Conservation (phyloP, 2,888 invertebrate genomes). For the Tinea semifulvella region DNA sequence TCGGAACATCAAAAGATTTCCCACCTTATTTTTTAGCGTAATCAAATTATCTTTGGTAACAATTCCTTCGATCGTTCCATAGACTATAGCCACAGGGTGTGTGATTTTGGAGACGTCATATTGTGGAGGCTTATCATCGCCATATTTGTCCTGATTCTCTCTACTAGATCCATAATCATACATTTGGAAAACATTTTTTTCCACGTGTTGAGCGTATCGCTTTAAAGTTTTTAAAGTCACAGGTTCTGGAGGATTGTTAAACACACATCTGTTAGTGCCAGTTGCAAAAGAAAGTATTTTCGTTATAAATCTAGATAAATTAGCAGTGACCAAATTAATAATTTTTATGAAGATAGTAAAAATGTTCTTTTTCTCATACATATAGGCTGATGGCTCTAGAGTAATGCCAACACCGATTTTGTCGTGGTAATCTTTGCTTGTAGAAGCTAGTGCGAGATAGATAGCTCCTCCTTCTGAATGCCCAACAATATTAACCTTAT, state of each 20-base stretch:
- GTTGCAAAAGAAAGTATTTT: too few species aligned
- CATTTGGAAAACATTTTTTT: not conserved
- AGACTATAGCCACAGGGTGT: not conserved
- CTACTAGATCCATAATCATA: not conserved
- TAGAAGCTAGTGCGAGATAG: not conserved
- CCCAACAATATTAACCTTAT: not conserved
- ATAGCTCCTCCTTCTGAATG: not conserved
- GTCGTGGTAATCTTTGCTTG: not conserved
- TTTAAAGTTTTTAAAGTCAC: not conserved
- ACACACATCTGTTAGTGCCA: not conserved
- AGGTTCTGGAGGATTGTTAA: not conserved
- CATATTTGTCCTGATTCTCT: conserved; percentile 2
- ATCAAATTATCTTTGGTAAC: not conserved
- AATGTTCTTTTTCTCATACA: not conserved
- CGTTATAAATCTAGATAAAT: too few species aligned
- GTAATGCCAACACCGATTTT: not conserved
- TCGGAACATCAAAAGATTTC: not conserved
- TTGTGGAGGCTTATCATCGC: not conserved
- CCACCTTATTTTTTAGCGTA: not conserved
- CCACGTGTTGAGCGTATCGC: not conserved
- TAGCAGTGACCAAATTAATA: too few species aligned
- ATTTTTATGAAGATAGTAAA: too few species aligned
- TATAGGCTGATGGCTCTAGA: not conserved
- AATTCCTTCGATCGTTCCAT: not conserved
- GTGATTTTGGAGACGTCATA: not conserved